A percentile compares a stretch with the other conserved stretches of the same genome.
These are phyloP conservation scores for Andrena camellia DNA, from an alignment of 2,888 invertebrate species.

Conservation along the genomic window DNA sequence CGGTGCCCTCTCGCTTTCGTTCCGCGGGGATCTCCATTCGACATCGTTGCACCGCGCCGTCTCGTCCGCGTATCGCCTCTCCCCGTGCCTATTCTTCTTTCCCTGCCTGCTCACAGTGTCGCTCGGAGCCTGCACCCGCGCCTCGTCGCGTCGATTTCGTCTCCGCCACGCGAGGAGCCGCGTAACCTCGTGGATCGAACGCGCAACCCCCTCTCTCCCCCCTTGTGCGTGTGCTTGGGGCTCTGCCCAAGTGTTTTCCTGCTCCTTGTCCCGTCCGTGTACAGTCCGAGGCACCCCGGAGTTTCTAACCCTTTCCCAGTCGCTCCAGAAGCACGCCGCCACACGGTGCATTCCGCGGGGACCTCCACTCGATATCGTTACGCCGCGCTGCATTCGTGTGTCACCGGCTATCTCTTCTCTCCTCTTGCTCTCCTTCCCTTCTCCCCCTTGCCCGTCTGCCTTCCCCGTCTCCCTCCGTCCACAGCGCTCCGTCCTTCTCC, in stretches of 20 bases:
- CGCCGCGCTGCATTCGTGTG: slow-evolving; percentile 72
- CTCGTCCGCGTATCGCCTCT: slow-evolving; percentile 63
- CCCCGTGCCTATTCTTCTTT: slow-evolving; percentile 47
- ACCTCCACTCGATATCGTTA: slow-evolving; percentile 74
- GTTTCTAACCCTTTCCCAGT: slow-evolving; percentile 31
- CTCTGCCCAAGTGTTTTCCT: slow-evolving; percentile 4
- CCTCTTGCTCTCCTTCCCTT: slow-evolving; percentile 39
- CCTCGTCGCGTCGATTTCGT: slow-evolving; percentile 35
- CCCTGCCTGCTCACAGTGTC: slow-evolving; percentile 27
- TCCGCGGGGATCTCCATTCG: slow-evolving; percentile 69
- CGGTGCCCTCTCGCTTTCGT: slow-evolving; percentile 44
- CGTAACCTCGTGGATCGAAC: slow-evolving; percentile 17
- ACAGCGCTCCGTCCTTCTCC: slow-evolving; percentile 29
- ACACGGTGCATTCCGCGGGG: slow-evolving; percentile 72
- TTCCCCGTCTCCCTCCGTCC: slow-evolving; percentile 15
- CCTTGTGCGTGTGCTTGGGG: slow-evolving; percentile 5
- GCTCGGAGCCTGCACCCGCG: slow-evolving; percentile 26
- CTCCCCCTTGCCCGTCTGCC: slow-evolving; percentile 38
- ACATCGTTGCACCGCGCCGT: slow-evolving; percentile 68
- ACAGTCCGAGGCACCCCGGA: slow-evolving; percentile 28
- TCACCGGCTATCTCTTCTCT: slow-evolving; percentile 65
- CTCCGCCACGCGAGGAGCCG: slow-evolving; percentile 17
- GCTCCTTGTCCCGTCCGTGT: neutral
- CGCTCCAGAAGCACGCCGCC: slow-evolving; percentile 28
- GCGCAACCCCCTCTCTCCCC: neutral